phyloP scores from a whole-genome alignment of 2,797 vertebrate genomes.

The Mycteria americana region DNA sequence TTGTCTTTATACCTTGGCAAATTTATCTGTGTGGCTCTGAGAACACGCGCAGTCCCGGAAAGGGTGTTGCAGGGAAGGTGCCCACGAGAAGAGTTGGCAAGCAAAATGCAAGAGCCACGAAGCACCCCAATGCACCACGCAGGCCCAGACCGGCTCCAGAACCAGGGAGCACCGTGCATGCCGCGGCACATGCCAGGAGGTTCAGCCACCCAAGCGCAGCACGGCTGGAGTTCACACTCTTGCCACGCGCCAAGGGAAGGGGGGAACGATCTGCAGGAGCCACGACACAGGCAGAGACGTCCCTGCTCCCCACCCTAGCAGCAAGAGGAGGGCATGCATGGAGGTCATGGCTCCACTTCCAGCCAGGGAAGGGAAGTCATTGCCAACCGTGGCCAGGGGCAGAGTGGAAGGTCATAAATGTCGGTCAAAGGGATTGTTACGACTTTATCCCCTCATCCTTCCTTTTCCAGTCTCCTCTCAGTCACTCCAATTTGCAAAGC shows the following conservation, averaged over 20 bases:
- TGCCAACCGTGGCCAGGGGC: background rate
- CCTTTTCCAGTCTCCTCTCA: background rate
- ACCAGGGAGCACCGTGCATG: fast-evolving
- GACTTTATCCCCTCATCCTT: background rate
- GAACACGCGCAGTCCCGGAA: fast-evolving
- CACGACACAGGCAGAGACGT: fast-evolving
- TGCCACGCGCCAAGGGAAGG: background rate
- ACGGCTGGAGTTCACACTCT: background rate
- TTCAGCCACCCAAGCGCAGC: background rate
- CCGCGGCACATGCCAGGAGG: background rate
- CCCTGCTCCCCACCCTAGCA: background rate
- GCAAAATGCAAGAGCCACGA: background rate
- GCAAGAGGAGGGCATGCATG: background rate
- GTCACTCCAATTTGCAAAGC: background rate
- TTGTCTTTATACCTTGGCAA: background rate
- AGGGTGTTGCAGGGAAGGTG: background rate
- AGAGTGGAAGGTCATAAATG: background rate
- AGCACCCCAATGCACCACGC: fast-evolving
- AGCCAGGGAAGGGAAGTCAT: background rate
- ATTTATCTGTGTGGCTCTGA: fast-evolving
- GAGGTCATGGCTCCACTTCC: background rate
- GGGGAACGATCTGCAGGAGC: background rate
- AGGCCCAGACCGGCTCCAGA: background rate
- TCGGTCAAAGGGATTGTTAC: background rate
- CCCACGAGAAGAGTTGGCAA: background rate